These are phyloP conservation scores for Punctoribates punctum DNA, from an alignment of 2,888 invertebrate genomes.

Conservation along the genomic window DNA sequence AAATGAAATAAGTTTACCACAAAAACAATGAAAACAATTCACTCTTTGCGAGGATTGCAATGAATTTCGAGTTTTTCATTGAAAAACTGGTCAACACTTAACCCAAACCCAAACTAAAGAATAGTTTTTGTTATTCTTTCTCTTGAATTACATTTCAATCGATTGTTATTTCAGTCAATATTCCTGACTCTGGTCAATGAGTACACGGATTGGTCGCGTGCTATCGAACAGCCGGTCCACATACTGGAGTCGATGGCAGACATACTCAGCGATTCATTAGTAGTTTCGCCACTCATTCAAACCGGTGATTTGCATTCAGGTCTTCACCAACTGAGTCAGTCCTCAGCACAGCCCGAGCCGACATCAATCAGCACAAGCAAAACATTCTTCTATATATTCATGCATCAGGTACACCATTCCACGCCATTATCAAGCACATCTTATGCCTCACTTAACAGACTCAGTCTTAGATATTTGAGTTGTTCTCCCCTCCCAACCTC, in stretches of 20 bases:
- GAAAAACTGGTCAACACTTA: not conserved
- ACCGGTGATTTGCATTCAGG: constrained; percentile 59
- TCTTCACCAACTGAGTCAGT: too few relatives aligned
- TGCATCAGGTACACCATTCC: constrained; percentile 8
- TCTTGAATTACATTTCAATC: not conserved
- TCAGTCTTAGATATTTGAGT: not conserved
- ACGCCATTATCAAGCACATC: not conserved
- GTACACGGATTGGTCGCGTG: constrained; percentile 80
- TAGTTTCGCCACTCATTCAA: constrained; percentile 67
- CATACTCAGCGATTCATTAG: constrained; percentile 79
- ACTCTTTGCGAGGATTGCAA: too few relatives aligned
- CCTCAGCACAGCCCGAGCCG: not conserved
- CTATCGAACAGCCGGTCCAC: constrained; percentile 75
- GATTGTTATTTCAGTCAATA: constrained; percentile 51
- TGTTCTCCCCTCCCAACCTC: not conserved
- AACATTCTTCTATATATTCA: constrained; percentile 32
- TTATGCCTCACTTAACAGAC: not conserved
- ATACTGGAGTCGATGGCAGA: constrained; percentile 80
- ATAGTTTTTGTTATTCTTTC: constrained; percentile 7
- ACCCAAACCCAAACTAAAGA: not conserved
- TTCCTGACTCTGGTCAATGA: constrained; percentile 79
- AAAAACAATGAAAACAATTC: too few relatives aligned
- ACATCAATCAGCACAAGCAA: not conserved
- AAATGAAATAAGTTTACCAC: too few relatives aligned
- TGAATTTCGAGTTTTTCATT: too few relatives aligned